Percentiles rank a stretch among this genome's conserved stretches.
Conservation (phyloP, 2,888 invertebrate genomes). For the Lithophane ornitopus region DNA sequence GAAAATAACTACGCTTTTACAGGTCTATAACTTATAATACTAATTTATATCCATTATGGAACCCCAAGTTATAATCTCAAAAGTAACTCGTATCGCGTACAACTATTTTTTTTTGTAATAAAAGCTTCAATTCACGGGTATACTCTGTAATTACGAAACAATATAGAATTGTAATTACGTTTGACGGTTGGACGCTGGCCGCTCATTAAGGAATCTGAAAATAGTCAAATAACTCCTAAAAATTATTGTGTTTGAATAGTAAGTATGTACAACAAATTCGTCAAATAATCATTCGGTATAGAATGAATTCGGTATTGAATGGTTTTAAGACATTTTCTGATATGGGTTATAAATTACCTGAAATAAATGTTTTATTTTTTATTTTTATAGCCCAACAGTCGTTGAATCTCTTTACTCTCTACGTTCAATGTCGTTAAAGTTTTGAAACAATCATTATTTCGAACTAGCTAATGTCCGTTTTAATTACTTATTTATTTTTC, state of each 20-base stretch:
- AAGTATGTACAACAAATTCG: background rate
- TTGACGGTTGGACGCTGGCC: background rate
- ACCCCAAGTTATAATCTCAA: constrained; percentile 32
- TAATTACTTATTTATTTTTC: no score
- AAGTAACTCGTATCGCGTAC: constrained; percentile 12
- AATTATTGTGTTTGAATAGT: constrained; percentile 11
- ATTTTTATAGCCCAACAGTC: no score
- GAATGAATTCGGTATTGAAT: no score
- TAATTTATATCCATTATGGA: constrained; percentile 58
- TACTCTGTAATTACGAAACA: constrained; percentile 39
- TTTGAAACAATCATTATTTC: no score
- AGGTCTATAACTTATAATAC: constrained; percentile 40
- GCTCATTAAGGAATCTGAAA: constrained; percentile 31
- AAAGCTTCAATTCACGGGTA: constrained; percentile 17
- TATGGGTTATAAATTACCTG: no score
- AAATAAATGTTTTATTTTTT: no score
- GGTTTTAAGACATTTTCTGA: no score
- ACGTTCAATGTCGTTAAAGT: no score
- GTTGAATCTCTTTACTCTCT: no score
- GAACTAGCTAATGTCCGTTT: no score
- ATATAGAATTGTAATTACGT: constrained; percentile 30
- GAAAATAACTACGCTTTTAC: constrained; percentile 35
- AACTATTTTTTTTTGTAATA: constrained; percentile 16
- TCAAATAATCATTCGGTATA: background rate
- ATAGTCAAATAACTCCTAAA: background rate